Evolutionary conservation across 2,888 invertebrate genomes (phyloP).

Genomic region (Cephus runcator): DNA sequence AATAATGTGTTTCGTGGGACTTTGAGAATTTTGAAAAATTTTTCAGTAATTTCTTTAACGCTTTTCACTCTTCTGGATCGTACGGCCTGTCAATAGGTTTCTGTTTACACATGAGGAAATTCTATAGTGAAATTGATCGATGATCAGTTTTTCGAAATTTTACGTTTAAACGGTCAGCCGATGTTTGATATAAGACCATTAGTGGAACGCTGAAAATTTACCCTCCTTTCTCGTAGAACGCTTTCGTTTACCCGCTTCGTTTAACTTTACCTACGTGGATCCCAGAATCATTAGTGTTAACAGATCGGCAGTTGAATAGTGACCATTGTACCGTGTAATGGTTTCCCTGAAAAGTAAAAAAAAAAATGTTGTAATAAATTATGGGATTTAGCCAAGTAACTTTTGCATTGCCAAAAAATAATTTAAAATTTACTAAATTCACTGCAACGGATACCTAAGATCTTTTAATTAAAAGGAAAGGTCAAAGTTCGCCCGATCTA

Average conservation of each 20-base stretch:
- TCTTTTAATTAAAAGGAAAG: not conserved
- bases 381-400: not conserved
- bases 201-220: constrained; percentile 27
- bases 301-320: not conserved
- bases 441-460: not conserved
- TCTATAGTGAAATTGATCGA: constrained; percentile 53
- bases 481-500: not conserved
- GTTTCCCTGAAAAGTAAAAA: not conserved
- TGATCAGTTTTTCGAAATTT: constrained; percentile 27
- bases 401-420: not conserved
- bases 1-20: not conserved
- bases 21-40: not conserved
- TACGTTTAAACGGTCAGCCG: constrained; percentile 47
- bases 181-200: constrained; percentile 55
- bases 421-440: not conserved
- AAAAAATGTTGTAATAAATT: not conserved
- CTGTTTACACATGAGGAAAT: constrained; percentile 58
- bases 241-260: not conserved
- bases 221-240: constrained; percentile 13
- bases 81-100: not conserved
- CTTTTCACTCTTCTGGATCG: not conserved
- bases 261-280: constrained; percentile 1
- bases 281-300: constrained; percentile 25
- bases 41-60: not conserved
- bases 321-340: not conserved